These are phyloP conservation scores for Oxyruncus cristatus DNA, from an alignment of 2,113 vertebrate species.

Conservation along the genomic window DNA sequence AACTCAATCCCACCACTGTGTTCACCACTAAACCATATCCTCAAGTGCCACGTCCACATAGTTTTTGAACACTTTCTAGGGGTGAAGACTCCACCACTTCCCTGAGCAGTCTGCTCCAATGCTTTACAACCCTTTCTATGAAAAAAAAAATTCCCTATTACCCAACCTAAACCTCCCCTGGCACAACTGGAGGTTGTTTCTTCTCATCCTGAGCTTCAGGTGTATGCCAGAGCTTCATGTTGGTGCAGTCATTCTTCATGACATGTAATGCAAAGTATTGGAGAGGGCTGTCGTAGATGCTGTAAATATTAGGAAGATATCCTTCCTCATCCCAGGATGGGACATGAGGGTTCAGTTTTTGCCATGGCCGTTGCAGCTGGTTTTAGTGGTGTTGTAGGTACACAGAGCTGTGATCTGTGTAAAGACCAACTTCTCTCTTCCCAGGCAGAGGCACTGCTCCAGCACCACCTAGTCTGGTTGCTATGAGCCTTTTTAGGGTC, in stretches of 20 bases:
- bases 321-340: neutral
- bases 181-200: neutral
- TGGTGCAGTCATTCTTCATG: neutral
- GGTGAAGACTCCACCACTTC: neutral
- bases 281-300: neutral
- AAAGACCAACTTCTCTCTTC: neutral
- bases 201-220: neutral
- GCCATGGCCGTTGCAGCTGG: rapidly evolving
- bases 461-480: neutral
- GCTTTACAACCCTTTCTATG: neutral
- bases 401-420: rapidly evolving
- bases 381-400: neutral
- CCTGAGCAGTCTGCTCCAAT: neutral
- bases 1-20: neutral
- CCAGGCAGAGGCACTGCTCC: neutral
- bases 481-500: rapidly evolving
- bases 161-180: neutral
- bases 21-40: neutral
- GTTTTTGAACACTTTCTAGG: neutral
- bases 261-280: neutral
- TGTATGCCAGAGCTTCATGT: neutral
- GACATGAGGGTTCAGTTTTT: neutral
- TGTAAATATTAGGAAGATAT: neutral
- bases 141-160: neutral
- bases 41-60: neutral